Conservation (phyloP, 2,888 invertebrate species). For the Rhagophthalmus giganteus region DNA sequence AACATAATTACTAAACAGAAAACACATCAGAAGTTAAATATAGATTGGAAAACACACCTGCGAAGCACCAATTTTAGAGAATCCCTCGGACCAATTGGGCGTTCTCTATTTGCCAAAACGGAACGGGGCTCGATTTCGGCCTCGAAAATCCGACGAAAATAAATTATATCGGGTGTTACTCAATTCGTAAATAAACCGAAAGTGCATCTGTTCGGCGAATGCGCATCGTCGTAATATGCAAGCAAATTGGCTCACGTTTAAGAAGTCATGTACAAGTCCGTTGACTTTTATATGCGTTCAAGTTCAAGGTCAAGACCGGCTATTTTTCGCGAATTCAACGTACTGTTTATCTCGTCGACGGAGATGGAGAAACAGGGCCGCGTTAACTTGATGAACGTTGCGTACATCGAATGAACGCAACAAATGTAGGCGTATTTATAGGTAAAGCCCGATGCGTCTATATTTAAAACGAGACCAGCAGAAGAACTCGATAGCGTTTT, state of each 20-base stretch:
- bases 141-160: not conserved
- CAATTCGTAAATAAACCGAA: slow-evolving; percentile 1
- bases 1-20: not conserved
- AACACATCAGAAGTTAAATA: not conserved
- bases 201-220: slow-evolving; percentile 18
- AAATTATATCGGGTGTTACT: not conserved
- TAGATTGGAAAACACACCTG: not conserved
- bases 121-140: too few species aligned
- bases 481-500: slow-evolving; percentile 16
- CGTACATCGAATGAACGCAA: slow-evolving; percentile 30
- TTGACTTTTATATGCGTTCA: slow-evolving; percentile 39
- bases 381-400: slow-evolving; percentile 14
- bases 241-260: slow-evolving; percentile 21
- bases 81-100: not conserved
- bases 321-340: slow-evolving; percentile 40
- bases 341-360: slow-evolving; percentile 34
- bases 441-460: slow-evolving; percentile 32
- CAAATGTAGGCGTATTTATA: slow-evolving; percentile 38
- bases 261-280: slow-evolving; percentile 33
- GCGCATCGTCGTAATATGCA: slow-evolving; percentile 18
- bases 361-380: slow-evolving; percentile 6
- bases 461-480: slow-evolving; percentile 36
- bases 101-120: too few species aligned
- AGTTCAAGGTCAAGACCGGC: slow-evolving; percentile 42
- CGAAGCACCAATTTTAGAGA: not conserved